Conservation (phyloP, 2,888 invertebrate species). For the Yponomeuta evonymella region DNA sequence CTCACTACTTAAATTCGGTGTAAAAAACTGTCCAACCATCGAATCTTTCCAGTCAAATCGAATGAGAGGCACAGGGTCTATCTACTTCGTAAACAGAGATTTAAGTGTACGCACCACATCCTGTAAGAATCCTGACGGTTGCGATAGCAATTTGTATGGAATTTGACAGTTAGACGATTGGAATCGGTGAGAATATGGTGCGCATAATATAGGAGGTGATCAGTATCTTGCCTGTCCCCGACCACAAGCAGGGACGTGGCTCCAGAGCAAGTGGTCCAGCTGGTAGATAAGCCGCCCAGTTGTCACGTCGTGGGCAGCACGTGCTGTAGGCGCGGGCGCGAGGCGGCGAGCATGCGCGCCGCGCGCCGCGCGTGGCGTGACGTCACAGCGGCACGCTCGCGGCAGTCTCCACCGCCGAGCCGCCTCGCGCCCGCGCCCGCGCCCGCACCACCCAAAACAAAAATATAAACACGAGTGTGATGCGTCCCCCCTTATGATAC, state of each 20-base stretch:
- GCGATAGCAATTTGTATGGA: too few relatives aligned
- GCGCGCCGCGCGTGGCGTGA: conserved; percentile 26
- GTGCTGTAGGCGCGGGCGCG: not conserved
- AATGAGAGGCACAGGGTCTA: too few relatives aligned
- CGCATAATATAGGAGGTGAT: too few relatives aligned
- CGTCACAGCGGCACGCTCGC: conserved; percentile 24
- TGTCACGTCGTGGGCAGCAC: not conserved
- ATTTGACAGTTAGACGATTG: too few relatives aligned
- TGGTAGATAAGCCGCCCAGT: not conserved
- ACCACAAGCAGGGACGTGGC: not conserved
- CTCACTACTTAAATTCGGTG: too few relatives aligned
- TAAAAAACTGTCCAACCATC: too few relatives aligned
- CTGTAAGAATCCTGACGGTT: too few relatives aligned
- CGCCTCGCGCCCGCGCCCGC: conserved; percentile 16
- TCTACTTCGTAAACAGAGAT: too few relatives aligned
- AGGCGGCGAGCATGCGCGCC: conserved; percentile 19
- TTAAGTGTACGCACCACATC: too few relatives aligned
- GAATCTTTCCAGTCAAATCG: too few relatives aligned
- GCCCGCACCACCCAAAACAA: conserved; percentile 46
- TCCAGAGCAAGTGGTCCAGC: not conserved
- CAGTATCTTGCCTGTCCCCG: too few relatives aligned
- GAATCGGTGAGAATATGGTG: too few relatives aligned
- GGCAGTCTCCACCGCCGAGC: conserved; percentile 29
- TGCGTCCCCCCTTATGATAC: conserved; percentile 54
- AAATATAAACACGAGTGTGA: conserved; percentile 45